Percentiles rank a stretch among this genome's conserved stretches.
Evolutionary conservation across 2,888 invertebrate species (phyloP).

Genomic region (Leucoptera coffeella): DNA sequence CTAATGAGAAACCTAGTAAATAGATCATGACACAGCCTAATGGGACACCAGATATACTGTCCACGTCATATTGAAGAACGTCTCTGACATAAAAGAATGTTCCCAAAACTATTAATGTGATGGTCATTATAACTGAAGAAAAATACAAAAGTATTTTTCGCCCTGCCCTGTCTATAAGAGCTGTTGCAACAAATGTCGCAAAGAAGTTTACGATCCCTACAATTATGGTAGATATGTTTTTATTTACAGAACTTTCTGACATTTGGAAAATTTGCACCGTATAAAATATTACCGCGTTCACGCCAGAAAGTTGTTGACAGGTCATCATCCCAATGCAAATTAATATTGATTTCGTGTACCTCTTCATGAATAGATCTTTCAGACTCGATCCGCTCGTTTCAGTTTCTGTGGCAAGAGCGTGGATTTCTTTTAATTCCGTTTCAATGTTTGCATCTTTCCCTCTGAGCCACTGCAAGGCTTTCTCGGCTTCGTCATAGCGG

Average conservation of each 20-base stretch:
- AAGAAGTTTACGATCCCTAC: conserved; percentile 85
- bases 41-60: conserved; percentile 69
- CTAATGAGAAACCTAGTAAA: conserved; percentile 81
- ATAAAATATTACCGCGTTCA: conserved; percentile 95
- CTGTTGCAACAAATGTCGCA: conserved; percentile 83
- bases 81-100: conserved; percentile 67
- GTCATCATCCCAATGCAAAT: conserved; percentile 88
- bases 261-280: conserved; percentile 82
- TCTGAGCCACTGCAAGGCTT: conserved; percentile 77
- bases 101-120: conserved; percentile 68
- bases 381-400: conserved; percentile 57
- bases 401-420: conserved; percentile 62
- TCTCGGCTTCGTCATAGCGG: conserved; percentile 67
- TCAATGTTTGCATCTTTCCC: conserved; percentile 73
- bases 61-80: conserved; percentile 37
- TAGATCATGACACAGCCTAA: conserved; percentile 74
- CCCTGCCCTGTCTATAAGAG: conserved; percentile 82
- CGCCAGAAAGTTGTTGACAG: conserved; percentile 92
- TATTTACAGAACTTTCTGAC: conserved; percentile 76
- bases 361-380: conserved; percentile 61
- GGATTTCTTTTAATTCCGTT: conserved; percentile 69
- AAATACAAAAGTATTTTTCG: conserved; percentile 82
- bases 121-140: conserved; percentile 72
- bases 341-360: conserved; percentile 70
- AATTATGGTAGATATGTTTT: conserved; percentile 75